These are phyloP conservation scores for Spheniscus mendiculus DNA, from an alignment of 2,113 vertebrate genomes.

Conservation along the genomic window DNA sequence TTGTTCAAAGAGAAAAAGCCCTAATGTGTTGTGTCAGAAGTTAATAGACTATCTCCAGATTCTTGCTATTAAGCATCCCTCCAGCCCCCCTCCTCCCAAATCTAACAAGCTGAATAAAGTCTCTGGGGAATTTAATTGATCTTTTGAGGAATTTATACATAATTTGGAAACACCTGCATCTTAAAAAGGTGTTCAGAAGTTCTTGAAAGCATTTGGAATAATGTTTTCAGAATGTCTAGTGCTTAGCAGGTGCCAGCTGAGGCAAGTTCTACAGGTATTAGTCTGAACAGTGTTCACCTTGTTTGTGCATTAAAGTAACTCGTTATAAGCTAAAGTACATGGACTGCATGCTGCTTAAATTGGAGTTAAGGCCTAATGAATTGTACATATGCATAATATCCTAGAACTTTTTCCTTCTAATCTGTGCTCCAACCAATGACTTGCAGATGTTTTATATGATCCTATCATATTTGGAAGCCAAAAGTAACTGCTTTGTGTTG, in stretches of 20 bases:
- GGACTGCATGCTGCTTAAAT: slow-evolving; percentile 34
- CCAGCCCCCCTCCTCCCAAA: neutral
- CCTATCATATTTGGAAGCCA: slow-evolving; percentile 38
- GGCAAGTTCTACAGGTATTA: slow-evolving; percentile 13
- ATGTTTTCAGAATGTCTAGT: neutral
- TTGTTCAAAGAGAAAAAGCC: neutral
- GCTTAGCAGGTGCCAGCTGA: slow-evolving; percentile 19
- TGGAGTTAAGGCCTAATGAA: slow-evolving; percentile 27
- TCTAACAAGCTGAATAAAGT: neutral
- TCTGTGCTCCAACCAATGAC: slow-evolving; percentile 39
- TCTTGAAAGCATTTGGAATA: slow-evolving; percentile 31
- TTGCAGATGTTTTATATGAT: slow-evolving; percentile 63
- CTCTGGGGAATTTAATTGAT: neutral
- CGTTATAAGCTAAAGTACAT: neutral
- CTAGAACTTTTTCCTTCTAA: slow-evolving; percentile 26
- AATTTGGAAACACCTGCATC: slow-evolving; percentile 32
- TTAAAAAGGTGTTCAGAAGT: neutral
- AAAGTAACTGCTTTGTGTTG: slow-evolving; percentile 39
- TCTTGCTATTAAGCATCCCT: neutral
- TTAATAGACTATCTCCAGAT: neutral
- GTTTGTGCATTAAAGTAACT: slow-evolving; percentile 40
- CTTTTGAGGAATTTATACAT: slow-evolving; percentile 2
- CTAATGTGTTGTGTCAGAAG: neutral
- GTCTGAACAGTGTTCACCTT: slow-evolving; percentile 34
- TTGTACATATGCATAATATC: slow-evolving; percentile 25